phyloP scores from a whole-genome alignment of 2,797 vertebrate species.

The Sebastes umbrosus region DNA sequence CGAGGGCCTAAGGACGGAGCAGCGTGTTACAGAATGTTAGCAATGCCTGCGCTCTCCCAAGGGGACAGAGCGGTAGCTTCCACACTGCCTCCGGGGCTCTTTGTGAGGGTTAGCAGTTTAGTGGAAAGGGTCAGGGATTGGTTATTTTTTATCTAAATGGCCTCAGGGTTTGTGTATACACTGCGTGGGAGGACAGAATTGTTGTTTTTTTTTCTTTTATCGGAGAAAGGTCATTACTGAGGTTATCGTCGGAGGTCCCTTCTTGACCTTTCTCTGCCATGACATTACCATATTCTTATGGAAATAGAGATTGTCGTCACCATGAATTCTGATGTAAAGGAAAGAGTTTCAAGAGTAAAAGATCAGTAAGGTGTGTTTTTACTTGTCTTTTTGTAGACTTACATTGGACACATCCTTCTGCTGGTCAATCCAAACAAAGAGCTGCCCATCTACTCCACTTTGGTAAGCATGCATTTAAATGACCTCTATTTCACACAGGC shows the following conservation, averaged over 20 bases:
- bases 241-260: constrained; percentile 18
- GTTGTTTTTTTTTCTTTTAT: background rate
- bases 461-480: constrained; percentile 82
- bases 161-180: constrained; percentile 3
- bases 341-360: background rate
- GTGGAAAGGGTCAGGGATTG: constrained; percentile 38
- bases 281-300: constrained; percentile 23
- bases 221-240: constrained; percentile 22
- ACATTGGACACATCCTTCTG: constrained; percentile 93
- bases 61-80: constrained; percentile 28
- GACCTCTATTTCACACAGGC: background rate
- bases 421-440: constrained; percentile 97
- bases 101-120: constrained; percentile 43
- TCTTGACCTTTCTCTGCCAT: constrained; percentile 9
- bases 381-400: constrained; percentile 84
- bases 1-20: constrained; percentile 46
- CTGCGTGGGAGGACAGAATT: constrained; percentile 2
- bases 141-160: constrained; percentile 35
- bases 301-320: background rate
- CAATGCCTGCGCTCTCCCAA: constrained; percentile 15
- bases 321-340: constrained; percentile 27
- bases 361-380: background rate
- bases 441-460: constrained; percentile 92
- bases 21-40: constrained; percentile 49
- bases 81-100: constrained; percentile 46